phyloP scores from a whole-genome alignment of 2,888 invertebrate genomes.

The Lochmaea crataegi region DNA sequence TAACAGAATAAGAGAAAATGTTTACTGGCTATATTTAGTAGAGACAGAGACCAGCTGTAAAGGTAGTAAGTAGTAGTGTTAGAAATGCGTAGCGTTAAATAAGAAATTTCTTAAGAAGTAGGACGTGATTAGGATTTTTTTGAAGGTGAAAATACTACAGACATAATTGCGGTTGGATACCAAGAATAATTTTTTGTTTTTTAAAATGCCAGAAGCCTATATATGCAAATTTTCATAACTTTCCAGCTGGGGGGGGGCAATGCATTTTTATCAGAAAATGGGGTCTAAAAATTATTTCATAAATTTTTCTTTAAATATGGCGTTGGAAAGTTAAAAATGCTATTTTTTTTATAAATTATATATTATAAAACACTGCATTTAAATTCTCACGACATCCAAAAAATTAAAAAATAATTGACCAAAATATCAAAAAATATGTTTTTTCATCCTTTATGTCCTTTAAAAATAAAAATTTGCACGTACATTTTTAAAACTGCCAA shows the following conservation, averaged over 20 bases:
- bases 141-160: constrained; percentile 12
- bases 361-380: too few species aligned
- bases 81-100: constrained; percentile 6
- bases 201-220: neutral
- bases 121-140: constrained; percentile 17
- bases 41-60: neutral
- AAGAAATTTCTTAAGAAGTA: constrained; percentile 16
- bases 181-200: neutral
- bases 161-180: neutral
- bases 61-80: neutral
- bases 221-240: too few species aligned
- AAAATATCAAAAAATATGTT: too few species aligned
- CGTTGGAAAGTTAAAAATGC: too few species aligned
- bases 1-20: constrained; percentile 3
- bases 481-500: constrained; percentile 36
- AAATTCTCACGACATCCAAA: too few species aligned
- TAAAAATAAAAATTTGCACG: constrained; percentile 14
- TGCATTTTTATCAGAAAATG: neutral
- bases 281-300: neutral
- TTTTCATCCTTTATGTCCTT: neutral
- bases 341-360: too few species aligned
- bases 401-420: too few species aligned
- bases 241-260: too few species aligned
- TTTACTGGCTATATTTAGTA: constrained; percentile 11
- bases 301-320: neutral